phyloP scores from a whole-genome alignment of 2,113 vertebrate genomes.

The Tympanuchus pallidicinctus region DNA sequence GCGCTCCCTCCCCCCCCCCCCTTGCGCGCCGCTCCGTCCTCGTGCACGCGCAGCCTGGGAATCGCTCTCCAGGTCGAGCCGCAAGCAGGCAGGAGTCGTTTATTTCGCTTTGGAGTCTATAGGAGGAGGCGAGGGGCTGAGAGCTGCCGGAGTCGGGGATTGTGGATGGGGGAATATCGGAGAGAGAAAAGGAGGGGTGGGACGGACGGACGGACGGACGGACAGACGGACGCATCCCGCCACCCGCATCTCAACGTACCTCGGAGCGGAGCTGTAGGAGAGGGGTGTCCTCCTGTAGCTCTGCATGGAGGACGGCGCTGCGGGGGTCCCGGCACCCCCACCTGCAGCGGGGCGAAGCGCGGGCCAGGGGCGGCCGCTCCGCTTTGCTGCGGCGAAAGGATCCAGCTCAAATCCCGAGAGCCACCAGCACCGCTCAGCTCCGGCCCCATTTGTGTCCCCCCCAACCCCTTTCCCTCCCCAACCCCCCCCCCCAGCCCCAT shows the following conservation, averaged over 20 bases:
- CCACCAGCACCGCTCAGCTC: background rate
- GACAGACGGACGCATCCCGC: background rate
- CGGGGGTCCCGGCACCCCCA: background rate
- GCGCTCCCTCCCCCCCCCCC: too few relatives aligned
- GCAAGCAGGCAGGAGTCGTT: too few relatives aligned
- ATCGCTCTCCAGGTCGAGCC: too few relatives aligned
- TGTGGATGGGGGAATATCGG: too few relatives aligned
- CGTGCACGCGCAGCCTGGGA: too few relatives aligned
- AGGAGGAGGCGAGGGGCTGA: fast-evolving
- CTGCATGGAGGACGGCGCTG: fast-evolving
- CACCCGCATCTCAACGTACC: background rate
- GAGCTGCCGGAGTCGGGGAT: background rate
- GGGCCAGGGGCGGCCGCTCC: background rate
- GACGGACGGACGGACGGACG: background rate
- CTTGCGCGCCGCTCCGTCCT: too few relatives aligned
- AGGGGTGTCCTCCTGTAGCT: background rate
- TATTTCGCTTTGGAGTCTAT: too few relatives aligned
- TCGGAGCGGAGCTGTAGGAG: background rate
- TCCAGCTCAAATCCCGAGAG: background rate
- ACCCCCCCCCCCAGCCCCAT: too few relatives aligned
- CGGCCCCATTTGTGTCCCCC: background rate
- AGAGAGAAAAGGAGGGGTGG: fast-evolving
- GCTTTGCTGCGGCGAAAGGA: background rate
- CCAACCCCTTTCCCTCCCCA: too few relatives aligned
- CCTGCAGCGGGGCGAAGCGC: background rate